Conservation (phyloP, 2,113 vertebrate genomes). For the Xiphias gladius region DNA sequence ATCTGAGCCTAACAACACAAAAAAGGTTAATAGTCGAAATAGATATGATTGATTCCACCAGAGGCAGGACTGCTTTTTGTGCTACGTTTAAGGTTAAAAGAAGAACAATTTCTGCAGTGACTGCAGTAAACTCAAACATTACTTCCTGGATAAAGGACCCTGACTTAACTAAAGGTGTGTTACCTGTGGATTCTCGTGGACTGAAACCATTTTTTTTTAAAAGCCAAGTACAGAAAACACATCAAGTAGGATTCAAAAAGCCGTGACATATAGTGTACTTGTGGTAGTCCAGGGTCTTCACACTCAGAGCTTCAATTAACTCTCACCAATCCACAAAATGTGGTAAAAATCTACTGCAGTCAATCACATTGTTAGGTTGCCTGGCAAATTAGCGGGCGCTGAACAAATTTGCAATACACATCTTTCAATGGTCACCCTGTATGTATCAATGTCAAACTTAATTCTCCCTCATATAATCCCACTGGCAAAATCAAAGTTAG, state of each 20-base stretch:
- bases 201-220: background rate
- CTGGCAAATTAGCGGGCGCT: background rate
- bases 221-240: background rate
- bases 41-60: conserved; percentile 37
- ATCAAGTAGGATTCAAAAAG: background rate
- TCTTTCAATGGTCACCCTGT: background rate
- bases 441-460: conserved; percentile 6
- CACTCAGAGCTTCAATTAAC: background rate
- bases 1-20: conserved; percentile 59
- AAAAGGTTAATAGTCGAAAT: conserved; percentile 31
- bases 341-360: background rate
- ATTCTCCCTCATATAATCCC: conserved; percentile 14
- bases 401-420: background rate
- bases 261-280: background rate
- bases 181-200: background rate
- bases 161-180: background rate
- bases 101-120: background rate
- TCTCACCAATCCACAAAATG: background rate
- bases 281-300: background rate
- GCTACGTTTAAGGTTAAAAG: conserved; percentile 8
- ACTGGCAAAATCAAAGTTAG: conserved; percentile 1
- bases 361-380: background rate
- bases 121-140: background rate
- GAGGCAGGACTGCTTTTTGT: conserved; percentile 11
- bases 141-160: background rate